Conservation (phyloP, 2,888 invertebrate genomes). For the Beris chalybata region DNA sequence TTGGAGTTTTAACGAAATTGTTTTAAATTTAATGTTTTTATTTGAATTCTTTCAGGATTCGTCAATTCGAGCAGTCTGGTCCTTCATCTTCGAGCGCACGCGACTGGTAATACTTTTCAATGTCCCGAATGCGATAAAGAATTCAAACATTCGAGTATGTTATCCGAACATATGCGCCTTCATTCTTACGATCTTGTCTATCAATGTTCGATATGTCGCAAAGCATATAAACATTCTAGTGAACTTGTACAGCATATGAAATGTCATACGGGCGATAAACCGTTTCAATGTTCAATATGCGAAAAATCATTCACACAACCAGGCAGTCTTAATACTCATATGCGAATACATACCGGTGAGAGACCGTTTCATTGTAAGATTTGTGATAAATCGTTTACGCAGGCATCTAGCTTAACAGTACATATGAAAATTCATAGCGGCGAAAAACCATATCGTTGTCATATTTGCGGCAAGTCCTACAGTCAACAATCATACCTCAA, state of each 20-base stretch:
- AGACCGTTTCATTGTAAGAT: constrained; percentile 55
- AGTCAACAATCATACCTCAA: constrained; percentile 54
- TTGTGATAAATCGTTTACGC: constrained; percentile 55
- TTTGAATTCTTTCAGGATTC: constrained; percentile 45
- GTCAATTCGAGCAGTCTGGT: constrained; percentile 53
- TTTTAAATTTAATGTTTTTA: constrained; percentile 4
- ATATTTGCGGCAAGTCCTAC: constrained; percentile 52
- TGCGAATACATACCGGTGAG: constrained; percentile 55
- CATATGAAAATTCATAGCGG: constrained; percentile 56
- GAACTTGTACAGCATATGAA: constrained; percentile 57
- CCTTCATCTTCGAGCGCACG: constrained; percentile 52
- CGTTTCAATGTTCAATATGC: constrained; percentile 55
- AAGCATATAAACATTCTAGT: constrained; percentile 53
- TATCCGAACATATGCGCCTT: constrained; percentile 55
- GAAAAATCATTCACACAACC: constrained; percentile 57
- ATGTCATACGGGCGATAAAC: constrained; percentile 56
- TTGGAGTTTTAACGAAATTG: not conserved
- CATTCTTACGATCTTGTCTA: constrained; percentile 54
- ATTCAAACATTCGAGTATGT: constrained; percentile 54
- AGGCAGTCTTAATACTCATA: constrained; percentile 55
- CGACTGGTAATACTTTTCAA: constrained; percentile 48
- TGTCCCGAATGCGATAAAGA: constrained; percentile 55
- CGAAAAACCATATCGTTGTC: constrained; percentile 51
- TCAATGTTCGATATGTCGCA: constrained; percentile 54
- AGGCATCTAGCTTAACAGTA: constrained; percentile 55